Evolutionary conservation across 2,888 invertebrate species (phyloP).

Genomic region (Oligia latruncula): DNA sequence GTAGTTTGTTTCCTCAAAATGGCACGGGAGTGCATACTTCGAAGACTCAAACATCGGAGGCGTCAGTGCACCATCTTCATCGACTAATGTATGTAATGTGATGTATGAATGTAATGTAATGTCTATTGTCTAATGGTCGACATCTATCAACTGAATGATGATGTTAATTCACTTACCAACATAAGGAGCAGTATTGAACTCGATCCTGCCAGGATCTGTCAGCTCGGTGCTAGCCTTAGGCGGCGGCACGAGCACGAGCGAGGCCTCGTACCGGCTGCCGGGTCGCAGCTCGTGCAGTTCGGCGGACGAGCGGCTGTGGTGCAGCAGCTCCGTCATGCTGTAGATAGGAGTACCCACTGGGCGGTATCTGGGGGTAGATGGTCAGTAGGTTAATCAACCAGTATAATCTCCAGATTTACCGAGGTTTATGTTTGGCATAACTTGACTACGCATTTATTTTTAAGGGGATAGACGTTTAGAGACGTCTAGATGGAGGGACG

Average conservation of each 20-base stretch:
- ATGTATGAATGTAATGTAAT: too few relatives aligned
- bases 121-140: too few relatives aligned
- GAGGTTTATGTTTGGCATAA: too few relatives aligned
- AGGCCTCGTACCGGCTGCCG: slow-evolving; percentile 95
- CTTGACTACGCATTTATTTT: too few relatives aligned
- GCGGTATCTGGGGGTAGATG: slow-evolving; percentile 91
- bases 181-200: slow-evolving; percentile 93
- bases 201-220: slow-evolving; percentile 92
- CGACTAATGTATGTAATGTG: too few relatives aligned
- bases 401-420: background rate
- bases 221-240: slow-evolving; percentile 94
- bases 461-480: too few relatives aligned
- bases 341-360: slow-evolving; percentile 95
- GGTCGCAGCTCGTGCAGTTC: slow-evolving; percentile 94
- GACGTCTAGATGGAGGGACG: too few relatives aligned
- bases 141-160: background rate
- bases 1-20: too few relatives aligned
- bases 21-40: too few relatives aligned
- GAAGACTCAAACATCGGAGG: too few relatives aligned
- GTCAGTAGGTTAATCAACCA: background rate
- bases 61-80: background rate
- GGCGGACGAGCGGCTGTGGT: slow-evolving; percentile 94
- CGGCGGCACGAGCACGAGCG: slow-evolving; percentile 95
- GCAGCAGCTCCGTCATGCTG: slow-evolving; percentile 95
- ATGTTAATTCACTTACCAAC: slow-evolving; percentile 86